Evolutionary conservation across 2,797 vertebrate genomes (phyloP).

Genomic region (Notamacropus eugenii): DNA sequence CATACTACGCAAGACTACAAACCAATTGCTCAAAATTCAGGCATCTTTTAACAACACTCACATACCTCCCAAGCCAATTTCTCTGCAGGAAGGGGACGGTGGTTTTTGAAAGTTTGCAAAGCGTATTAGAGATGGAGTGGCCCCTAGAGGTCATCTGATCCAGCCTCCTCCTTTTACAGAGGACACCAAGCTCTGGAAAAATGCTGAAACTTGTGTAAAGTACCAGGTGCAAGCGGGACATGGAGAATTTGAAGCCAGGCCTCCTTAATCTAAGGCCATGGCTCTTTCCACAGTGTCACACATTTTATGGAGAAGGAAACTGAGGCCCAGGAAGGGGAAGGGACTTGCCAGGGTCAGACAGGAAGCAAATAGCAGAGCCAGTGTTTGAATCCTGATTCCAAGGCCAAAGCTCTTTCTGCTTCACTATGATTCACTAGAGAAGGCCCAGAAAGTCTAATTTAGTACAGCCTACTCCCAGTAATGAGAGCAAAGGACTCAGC

Average conservation of each 20-base stretch:
- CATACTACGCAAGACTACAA: not conserved
- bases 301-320: not conserved
- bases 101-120: not conserved
- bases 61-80: not conserved
- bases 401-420: not conserved
- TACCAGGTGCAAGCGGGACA: not conserved
- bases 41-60: not conserved
- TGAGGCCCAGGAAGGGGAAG: not conserved
- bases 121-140: not conserved
- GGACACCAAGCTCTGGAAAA: not conserved
- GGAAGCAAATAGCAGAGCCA: not conserved
- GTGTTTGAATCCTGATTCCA: not conserved
- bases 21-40: not conserved
- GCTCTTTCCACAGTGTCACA: not conserved
- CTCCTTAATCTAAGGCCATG: not conserved
- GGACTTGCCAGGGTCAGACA: not conserved
- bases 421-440: not conserved
- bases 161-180: not conserved
- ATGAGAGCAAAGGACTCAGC: not conserved
- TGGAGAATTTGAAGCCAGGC: not conserved
- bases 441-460: not conserved
- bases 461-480: not conserved
- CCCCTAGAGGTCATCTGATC: not conserved
- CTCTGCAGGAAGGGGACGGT: not conserved
- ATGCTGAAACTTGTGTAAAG: not conserved